These are phyloP conservation scores for Thunnus maccoyii DNA, from an alignment of 2,113 vertebrate species.

Conservation along the genomic window DNA sequence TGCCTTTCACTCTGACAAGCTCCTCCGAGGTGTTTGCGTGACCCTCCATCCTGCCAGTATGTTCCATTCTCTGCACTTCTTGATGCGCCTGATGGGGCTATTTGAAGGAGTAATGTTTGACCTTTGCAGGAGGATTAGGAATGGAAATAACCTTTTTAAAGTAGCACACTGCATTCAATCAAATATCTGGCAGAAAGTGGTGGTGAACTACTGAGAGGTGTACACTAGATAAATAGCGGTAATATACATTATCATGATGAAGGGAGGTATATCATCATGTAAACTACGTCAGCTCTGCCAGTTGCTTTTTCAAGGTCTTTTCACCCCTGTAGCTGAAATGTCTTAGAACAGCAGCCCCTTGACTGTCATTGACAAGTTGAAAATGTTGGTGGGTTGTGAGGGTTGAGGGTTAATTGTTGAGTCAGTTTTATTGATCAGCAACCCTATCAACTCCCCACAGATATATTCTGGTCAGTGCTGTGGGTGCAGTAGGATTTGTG, in stretches of 20 bases:
- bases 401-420: neutral
- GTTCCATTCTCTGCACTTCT: conserved; percentile 22
- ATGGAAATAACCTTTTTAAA: conserved; percentile 1
- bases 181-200: no score
- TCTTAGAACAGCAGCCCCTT: neutral
- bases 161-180: no score
- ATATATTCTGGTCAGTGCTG: neutral
- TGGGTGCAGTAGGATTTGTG: neutral
- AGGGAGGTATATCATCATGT: neutral
- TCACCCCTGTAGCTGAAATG: neutral
- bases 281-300: neutral
- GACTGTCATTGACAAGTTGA: neutral
- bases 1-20: conserved; percentile 2
- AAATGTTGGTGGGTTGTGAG: neutral
- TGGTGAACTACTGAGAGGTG: no score
- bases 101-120: neutral
- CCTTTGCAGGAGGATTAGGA: neutral
- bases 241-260: neutral
- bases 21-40: neutral
- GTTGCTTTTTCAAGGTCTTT: neutral
- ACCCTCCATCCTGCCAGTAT: neutral
- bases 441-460: neutral
- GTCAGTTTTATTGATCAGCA: conserved; percentile 12
- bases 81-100: neutral
- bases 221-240: no score